Conservation (phyloP, 53 echinoderm and acorn worm species). For the Patiria pectinifera region DNA sequence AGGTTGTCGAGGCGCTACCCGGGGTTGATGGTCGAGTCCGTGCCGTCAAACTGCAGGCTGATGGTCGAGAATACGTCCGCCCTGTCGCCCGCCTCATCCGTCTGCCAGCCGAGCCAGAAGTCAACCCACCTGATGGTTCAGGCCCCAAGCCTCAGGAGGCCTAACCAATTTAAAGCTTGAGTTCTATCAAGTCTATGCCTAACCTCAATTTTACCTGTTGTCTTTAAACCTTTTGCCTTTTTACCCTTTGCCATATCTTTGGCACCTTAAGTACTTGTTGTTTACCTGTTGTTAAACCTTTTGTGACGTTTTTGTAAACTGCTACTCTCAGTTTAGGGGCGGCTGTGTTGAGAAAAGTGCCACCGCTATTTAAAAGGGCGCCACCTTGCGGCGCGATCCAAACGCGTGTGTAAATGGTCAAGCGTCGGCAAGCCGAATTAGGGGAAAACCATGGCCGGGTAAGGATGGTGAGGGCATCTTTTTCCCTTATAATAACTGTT, state of each 20-base stretch:
- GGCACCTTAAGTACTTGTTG: not conserved
- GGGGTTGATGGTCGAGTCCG: not conserved
- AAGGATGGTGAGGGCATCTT: too few relatives aligned
- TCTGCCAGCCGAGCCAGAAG: slow-evolving; percentile 14
- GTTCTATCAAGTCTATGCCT: not conserved
- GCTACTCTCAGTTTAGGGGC: not conserved
- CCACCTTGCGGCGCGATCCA: not conserved
- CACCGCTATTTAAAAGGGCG: not conserved
- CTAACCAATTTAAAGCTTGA: not conserved
- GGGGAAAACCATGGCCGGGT: not conserved
- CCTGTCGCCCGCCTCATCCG: slow-evolving; percentile 13
- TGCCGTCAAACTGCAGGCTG: slow-evolving; percentile 9
- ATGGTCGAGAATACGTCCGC: slow-evolving; percentile 12
- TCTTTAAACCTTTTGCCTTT: too few relatives aligned
- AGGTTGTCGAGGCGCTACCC: not conserved
- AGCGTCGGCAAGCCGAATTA: not conserved
- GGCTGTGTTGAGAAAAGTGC: not conserved
- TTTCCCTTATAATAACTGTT: too few relatives aligned
- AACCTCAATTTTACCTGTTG: not conserved
- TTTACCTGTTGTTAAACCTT: slow-evolving; percentile 3
- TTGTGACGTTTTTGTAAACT: not conserved
- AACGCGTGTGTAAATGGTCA: not conserved
- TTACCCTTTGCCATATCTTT: not conserved
- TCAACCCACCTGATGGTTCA: not conserved
- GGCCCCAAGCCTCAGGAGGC: not conserved